Base-by-base conservation (phyloP, 2,113 vertebrate genomes). In the Phoenicopterus ruber region DNA sequence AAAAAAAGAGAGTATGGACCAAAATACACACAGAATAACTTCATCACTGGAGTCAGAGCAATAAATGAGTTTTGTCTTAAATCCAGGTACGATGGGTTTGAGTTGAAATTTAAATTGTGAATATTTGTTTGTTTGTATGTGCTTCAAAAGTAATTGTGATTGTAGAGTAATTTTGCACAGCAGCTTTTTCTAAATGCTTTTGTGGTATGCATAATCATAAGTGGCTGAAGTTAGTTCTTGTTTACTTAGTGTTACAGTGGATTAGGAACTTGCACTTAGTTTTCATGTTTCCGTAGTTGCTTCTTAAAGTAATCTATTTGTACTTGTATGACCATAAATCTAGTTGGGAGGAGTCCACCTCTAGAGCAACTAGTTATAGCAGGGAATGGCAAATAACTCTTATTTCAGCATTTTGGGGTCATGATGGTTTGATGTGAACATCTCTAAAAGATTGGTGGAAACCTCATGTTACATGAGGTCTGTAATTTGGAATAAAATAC, bases 41-140 rank as follows among this genome's bases (percentile, higher is more conserved):
- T 99, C 96, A 99, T 99, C 98, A 99, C 99, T 58, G 99, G 99
- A 89, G 99, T 99, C 87, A 99, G 99, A 98, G 99, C 99, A 86
- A 99, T 99, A 98, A 99, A 99, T 95, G 99, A 99, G 86, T 99
- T 99, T 98, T 99, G 99, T 90, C 99, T 99, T 80, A 99, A 99
- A 97, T 98, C 99, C 97, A 99, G 99, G 99, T 99, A 98, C 32
- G 89, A 15, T 83, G 20, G 19, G 10, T 83, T 91, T 85, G n/a
- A 47, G 9, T 83, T 82, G 72, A 81, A 71, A 63, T 79, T 81
- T 72, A 32, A 63, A 72, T 78, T 67, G 34, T 67, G 29, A 70
- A 32, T 87, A 46, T 71, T 67, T 47, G 16, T 81, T 78, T 92
- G 31, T 67, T 93, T 3, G 2, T 61, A 26, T 76, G 11, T 58